phyloP scores from a whole-genome alignment of 2,888 invertebrate genomes.

The Bimastos eiseni region DNA sequence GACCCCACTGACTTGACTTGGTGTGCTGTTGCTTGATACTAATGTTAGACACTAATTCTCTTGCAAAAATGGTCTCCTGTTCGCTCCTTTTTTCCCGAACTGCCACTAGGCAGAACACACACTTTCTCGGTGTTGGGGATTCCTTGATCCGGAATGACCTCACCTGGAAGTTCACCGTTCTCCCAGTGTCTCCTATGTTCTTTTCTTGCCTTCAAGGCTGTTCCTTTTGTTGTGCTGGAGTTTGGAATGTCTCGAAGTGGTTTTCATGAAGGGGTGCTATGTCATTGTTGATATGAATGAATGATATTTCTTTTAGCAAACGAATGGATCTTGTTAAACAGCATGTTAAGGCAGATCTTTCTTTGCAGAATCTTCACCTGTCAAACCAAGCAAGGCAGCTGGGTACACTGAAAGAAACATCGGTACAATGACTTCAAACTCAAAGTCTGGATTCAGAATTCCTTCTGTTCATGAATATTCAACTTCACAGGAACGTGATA shows the following conservation, averaged over 20 bases:
- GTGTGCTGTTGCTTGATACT: too few species aligned
- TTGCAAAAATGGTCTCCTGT: too few species aligned
- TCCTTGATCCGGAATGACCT: too few species aligned
- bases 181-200: too few species aligned
- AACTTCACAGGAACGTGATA: slow-evolving; percentile 28
- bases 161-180: too few species aligned
- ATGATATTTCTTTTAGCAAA: neutral
- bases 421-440: slow-evolving; percentile 25
- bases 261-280: neutral
- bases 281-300: neutral
- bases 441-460: neutral
- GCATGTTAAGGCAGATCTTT: neutral
- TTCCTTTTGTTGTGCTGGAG: neutral
- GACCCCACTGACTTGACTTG: too few species aligned
- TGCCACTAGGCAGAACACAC: too few species aligned
- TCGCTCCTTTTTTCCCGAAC: too few species aligned
- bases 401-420: neutral
- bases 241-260: neutral
- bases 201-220: too few species aligned
- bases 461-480: slow-evolving; percentile 30
- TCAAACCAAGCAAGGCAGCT: neutral
- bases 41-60: too few species aligned
- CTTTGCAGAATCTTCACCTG: neutral
- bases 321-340: neutral
- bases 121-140: too few species aligned